phyloP scores from a whole-genome alignment of 2,888 invertebrate species.

The Syrista parreyssii region DNA sequence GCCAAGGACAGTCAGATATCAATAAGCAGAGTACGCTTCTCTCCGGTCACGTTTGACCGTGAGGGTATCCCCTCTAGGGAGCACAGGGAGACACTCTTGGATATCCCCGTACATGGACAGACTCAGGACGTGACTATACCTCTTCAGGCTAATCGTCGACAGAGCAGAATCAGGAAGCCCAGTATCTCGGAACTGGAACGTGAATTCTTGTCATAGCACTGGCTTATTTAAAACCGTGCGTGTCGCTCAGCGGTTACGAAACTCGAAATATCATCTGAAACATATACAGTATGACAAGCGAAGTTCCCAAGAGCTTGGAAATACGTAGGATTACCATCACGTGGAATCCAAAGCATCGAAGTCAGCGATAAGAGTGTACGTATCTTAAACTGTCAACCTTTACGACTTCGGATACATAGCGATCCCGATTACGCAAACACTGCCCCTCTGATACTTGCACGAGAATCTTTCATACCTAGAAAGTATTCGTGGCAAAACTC shows the following conservation, averaged over 20 bases:
- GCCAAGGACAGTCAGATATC: slow-evolving; percentile 79
- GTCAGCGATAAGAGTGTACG: not conserved
- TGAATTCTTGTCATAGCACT: slow-evolving; percentile 70
- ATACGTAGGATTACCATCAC: not conserved
- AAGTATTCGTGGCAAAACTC: not conserved
- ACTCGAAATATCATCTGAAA: not conserved
- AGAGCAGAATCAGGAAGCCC: slow-evolving; percentile 66
- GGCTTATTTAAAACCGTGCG: slow-evolving; percentile 56
- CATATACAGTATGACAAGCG: not conserved
- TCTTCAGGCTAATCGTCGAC: slow-evolving; percentile 67
- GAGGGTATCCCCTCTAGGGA: slow-evolving; percentile 44
- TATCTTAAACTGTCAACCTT: not conserved
- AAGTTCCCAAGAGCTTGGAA: not conserved
- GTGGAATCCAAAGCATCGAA: not conserved
- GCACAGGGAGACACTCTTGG: slow-evolving; percentile 68
- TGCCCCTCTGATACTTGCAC: slow-evolving; percentile 38
- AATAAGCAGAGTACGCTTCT: slow-evolving; percentile 59
- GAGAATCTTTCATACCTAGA: slow-evolving; percentile 22
- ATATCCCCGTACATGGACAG: slow-evolving; percentile 70
- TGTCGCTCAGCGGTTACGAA: not conserved
- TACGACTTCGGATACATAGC: not conserved
- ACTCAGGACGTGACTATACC: slow-evolving; percentile 70
- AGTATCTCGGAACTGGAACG: slow-evolving; percentile 69
- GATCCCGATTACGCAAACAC: slow-evolving; percentile 44
- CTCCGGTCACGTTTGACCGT: slow-evolving; percentile 59